Conservation (phyloP, 2,888 invertebrate genomes). For the Acleris sparsana region DNA sequence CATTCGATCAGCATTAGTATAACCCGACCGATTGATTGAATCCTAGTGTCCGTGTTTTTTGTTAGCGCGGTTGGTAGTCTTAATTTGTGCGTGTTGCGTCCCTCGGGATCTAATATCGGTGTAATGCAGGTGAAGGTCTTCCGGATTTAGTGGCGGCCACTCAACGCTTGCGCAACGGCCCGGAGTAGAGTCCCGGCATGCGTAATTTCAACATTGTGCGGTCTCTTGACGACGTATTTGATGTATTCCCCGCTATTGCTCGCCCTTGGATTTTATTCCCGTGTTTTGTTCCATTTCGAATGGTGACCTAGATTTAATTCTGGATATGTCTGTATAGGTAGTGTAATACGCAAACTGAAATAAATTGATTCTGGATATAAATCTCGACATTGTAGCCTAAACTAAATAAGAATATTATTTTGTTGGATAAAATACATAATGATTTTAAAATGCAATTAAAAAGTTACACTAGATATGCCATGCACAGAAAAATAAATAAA, state of each 20-base stretch:
- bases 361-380: not conserved
- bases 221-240: constrained; percentile 25
- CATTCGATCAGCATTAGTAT: constrained; percentile 32
- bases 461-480: no score
- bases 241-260: constrained; percentile 5
- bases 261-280: constrained; percentile 14
- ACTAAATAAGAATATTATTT: no score
- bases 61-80: constrained; percentile 40
- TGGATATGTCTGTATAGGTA: not conserved
- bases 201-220: constrained; percentile 57
- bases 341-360: not conserved
- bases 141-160: constrained; percentile 74
- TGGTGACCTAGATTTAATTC: constrained; percentile 10
- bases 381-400: not conserved
- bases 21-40: constrained; percentile 43
- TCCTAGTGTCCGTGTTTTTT: constrained; percentile 36
- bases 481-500: no score
- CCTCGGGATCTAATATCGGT: constrained; percentile 59
- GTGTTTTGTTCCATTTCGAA: not conserved
- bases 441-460: no score
- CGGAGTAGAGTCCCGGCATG: constrained; percentile 51
- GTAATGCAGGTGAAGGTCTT: constrained; percentile 79
- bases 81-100: constrained; percentile 51
- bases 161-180: constrained; percentile 69
- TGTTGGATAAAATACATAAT: no score